Evolutionary conservation across 1,140 invertebrate species (phyloP).

Genomic region (Diabrotica undecimpunctata): DNA sequence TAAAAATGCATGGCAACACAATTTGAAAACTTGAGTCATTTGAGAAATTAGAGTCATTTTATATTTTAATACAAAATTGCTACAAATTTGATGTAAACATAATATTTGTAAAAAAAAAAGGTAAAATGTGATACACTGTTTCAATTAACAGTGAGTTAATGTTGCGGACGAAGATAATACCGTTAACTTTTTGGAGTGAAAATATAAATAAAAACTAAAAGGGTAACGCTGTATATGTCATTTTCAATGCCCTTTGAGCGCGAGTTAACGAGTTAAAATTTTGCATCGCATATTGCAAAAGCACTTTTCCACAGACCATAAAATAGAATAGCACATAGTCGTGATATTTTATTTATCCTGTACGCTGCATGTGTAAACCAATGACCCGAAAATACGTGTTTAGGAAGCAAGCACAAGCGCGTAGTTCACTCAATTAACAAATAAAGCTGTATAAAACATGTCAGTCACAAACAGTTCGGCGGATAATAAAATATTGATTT

Average conservation of each 20-base stretch:
- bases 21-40: no score
- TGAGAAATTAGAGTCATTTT: no score
- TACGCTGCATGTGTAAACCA: slow-evolving; percentile 38
- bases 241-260: slow-evolving; percentile 35
- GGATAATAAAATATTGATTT: slow-evolving; percentile 34
- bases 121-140: no score
- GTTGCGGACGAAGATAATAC: background rate
- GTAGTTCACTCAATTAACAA: slow-evolving; percentile 29
- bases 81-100: no score
- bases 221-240: slow-evolving; percentile 25
- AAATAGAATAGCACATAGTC: slow-evolving; percentile 37
- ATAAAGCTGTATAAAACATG: slow-evolving; percentile 28
- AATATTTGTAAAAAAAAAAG: no score
- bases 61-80: no score
- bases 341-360: slow-evolving; percentile 47
- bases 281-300: slow-evolving; percentile 41
- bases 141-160: no score
- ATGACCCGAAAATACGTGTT: slow-evolving; percentile 42
- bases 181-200: background rate
- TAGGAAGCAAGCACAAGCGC: slow-evolving; percentile 34
- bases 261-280: slow-evolving; percentile 33
- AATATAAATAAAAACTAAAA: slow-evolving; percentile 11
- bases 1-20: no score
- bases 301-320: slow-evolving; percentile 44
- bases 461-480: slow-evolving; percentile 28